Percentiles rank a stretch among this genome's conserved stretches.
These are phyloP conservation scores for Ditylenchus weischeri DNA, from an alignment of 2,888 invertebrate species.

Conservation along the genomic window DNA sequence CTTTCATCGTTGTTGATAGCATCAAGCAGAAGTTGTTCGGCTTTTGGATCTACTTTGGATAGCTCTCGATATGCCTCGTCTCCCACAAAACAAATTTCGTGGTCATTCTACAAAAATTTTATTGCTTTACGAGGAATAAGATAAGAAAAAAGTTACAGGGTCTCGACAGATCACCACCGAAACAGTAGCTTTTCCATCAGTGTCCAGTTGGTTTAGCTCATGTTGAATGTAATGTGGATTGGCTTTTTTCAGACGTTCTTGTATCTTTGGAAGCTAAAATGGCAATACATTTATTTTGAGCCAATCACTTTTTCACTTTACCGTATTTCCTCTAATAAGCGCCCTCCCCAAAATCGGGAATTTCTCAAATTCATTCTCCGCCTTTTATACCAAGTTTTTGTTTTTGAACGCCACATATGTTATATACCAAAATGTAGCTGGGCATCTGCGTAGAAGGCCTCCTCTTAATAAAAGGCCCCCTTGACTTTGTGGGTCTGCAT, in stretches of 20 bases:
- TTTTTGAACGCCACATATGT: too few relatives aligned
- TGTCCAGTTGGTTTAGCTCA: constrained; percentile 84
- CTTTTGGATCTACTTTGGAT: constrained; percentile 77
- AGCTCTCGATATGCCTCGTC: constrained; percentile 87
- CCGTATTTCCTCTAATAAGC: too few relatives aligned
- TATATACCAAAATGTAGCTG: too few relatives aligned
- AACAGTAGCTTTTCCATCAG: constrained; percentile 94
- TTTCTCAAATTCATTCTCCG: too few relatives aligned
- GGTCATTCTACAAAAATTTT: constrained; percentile 70
- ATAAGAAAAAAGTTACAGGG: constrained; percentile 66
- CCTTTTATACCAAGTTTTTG: too few relatives aligned
- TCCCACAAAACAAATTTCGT: constrained; percentile 97
- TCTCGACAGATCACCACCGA: constrained; percentile 92
- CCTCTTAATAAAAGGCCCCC: too few relatives aligned
- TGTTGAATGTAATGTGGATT: constrained; percentile 75
- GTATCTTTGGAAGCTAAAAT: constrained; percentile 72
- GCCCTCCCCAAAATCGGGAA: too few relatives aligned
- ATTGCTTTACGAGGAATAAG: neutral
- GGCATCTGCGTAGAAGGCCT: too few relatives aligned
- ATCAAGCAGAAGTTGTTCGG: constrained; percentile 73
- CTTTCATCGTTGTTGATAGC: constrained; percentile 52
- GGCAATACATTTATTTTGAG: too few relatives aligned
- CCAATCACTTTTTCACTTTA: too few relatives aligned
- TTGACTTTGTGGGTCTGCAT: too few relatives aligned
- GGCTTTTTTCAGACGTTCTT: constrained; percentile 71